Evolutionary conservation across 2,888 invertebrate species (phyloP).

Genomic region (Lepidochrysops patricia): DNA sequence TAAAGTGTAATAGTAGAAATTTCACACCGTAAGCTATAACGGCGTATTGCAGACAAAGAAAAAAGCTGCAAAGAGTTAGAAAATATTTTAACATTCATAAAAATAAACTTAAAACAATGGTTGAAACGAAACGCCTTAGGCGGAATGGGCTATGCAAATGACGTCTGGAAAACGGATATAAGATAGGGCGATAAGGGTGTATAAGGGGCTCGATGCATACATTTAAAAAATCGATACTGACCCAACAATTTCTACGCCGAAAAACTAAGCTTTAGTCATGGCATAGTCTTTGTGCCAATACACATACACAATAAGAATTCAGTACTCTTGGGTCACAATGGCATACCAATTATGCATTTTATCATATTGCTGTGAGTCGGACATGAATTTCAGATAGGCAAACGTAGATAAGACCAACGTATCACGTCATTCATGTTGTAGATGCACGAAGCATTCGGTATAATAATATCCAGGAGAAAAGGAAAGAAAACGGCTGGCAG

Average conservation of each 20-base stretch:
- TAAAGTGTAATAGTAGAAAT: background rate
- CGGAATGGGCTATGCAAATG: background rate
- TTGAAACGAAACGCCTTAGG: conserved; percentile 1
- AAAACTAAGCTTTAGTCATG: background rate
- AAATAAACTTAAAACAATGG: background rate
- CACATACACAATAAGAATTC: background rate
- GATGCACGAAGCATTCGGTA: too few relatives aligned
- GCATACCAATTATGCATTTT: background rate
- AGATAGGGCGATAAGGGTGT: conserved; percentile 8
- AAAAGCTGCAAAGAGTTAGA: background rate
- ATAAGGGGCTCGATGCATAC: conserved; percentile 2
- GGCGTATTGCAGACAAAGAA: background rate
- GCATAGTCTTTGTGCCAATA: background rate
- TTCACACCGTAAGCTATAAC: background rate
- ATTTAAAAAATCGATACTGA: conserved; percentile 8
- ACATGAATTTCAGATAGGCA: too few relatives aligned
- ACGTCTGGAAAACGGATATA: conserved; percentile 8
- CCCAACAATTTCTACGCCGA: conserved; percentile 2
- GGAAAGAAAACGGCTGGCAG: background rate
- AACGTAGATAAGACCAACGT: too few relatives aligned
- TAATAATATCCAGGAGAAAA: background rate
- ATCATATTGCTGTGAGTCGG: background rate
- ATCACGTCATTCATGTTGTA: too few relatives aligned
- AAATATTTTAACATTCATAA: background rate
- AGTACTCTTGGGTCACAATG: background rate